phyloP scores from a whole-genome alignment of 1,140 invertebrate species.

The Drosophila novamexicana region DNA sequence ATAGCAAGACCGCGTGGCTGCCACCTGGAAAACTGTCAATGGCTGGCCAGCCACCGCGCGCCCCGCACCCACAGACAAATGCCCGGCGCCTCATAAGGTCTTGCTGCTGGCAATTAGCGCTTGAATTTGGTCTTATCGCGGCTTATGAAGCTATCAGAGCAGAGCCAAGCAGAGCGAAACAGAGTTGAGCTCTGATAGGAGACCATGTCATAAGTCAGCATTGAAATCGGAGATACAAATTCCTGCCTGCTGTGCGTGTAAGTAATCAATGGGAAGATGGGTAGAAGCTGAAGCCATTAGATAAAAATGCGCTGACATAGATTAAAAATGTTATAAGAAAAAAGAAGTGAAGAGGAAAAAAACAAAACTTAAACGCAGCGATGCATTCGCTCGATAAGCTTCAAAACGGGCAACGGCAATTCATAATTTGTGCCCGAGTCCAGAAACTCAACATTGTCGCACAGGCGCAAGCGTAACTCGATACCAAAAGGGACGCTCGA shows the following conservation, averaged over 20 bases:
- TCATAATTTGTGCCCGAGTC: constrained; percentile 57
- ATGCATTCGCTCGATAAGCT: constrained; percentile 66
- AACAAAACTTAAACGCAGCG: constrained; percentile 54
- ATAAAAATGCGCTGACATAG: constrained; percentile 73
- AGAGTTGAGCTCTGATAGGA: constrained; percentile 23
- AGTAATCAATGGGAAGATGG: constrained; percentile 66
- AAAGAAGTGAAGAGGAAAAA: background rate
- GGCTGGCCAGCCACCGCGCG: background rate
- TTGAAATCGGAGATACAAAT: constrained; percentile 61
- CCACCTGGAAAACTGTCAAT: constrained; percentile 53
- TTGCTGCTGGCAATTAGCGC: constrained; percentile 69
- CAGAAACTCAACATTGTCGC: constrained; percentile 57
- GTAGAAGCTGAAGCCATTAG: constrained; percentile 67
- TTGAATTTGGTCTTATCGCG: constrained; percentile 52
- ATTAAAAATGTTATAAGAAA: constrained; percentile 60
- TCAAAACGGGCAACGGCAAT: constrained; percentile 42
- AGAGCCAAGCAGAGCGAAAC: background rate
- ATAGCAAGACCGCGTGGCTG: constrained; percentile 37
- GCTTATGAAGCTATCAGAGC: constrained; percentile 75
- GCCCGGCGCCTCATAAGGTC: constrained; percentile 55
- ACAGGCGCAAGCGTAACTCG: constrained; percentile 78
- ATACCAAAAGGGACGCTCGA: constrained; percentile 64
- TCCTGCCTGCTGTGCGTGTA: constrained; percentile 38
- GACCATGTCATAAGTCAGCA: constrained; percentile 73
- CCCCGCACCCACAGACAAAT: background rate